Evolutionary conservation across 2,888 invertebrate species (phyloP).

Genomic region (Aleiodes alternator): DNA sequence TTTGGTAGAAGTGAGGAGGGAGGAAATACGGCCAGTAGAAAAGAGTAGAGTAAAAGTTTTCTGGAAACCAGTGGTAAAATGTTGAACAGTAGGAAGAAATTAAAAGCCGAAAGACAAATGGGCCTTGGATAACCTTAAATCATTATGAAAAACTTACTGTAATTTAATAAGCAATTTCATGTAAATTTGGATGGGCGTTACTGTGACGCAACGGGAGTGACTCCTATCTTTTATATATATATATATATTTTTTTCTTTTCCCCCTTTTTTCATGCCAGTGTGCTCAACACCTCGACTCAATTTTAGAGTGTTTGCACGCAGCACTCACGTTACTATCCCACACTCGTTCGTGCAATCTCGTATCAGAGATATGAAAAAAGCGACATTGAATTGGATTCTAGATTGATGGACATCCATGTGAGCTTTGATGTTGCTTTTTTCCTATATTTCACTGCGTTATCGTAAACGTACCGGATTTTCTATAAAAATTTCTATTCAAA

Average conservation of each 20-base stretch:
- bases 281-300: constrained; percentile 41
- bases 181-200: constrained; percentile 66
- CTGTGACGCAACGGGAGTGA: constrained; percentile 26
- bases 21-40: constrained; percentile 28
- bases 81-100: constrained; percentile 58
- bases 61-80: constrained; percentile 20
- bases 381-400: constrained; percentile 31
- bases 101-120: constrained; percentile 71
- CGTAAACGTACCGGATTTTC: neutral
- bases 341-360: constrained; percentile 27
- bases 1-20: constrained; percentile 34
- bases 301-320: constrained; percentile 48
- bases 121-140: constrained; percentile 68
- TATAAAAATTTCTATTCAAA: neutral
- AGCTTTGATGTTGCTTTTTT: constrained; percentile 35
- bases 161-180: constrained; percentile 75
- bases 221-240: neutral
- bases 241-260: neutral
- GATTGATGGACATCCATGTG: constrained; percentile 3
- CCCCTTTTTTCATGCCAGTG: neutral
- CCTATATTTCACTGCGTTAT: constrained; percentile 3
- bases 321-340: constrained; percentile 36
- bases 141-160: constrained; percentile 71
- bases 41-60: constrained; percentile 16
- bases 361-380: constrained; percentile 26